A percentile compares a stretch with the other conserved stretches of the same genome.
These are phyloP conservation scores for Agriopis marginaria DNA, from an alignment of 2,888 invertebrate species.

Conservation along the genomic window DNA sequence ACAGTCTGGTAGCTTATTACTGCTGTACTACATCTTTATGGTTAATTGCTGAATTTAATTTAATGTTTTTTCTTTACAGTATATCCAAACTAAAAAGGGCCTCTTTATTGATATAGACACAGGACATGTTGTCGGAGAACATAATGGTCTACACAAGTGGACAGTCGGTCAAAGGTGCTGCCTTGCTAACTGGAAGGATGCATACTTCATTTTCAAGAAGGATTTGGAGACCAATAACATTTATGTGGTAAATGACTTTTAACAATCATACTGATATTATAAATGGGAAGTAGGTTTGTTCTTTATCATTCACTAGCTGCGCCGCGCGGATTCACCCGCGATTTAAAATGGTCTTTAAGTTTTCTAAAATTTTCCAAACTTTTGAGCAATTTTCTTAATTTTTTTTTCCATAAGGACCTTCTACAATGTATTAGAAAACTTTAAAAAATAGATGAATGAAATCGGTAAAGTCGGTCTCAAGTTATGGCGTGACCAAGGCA, in stretches of 20 bases:
- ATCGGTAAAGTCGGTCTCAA: no score
- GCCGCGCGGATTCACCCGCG: no score
- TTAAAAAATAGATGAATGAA: no score
- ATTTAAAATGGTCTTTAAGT: no score
- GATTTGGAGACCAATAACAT: conserved; percentile 90
- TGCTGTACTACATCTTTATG: not conserved
- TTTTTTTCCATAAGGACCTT: no score
- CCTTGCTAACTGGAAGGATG: conserved; percentile 86
- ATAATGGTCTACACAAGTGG: conserved; percentile 96
- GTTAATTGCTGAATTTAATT: not conserved
- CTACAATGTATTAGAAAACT: no score
- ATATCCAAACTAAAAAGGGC: conserved; percentile 92
- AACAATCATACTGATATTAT: no score
- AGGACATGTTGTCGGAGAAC: conserved; percentile 91
- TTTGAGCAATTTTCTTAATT: no score
- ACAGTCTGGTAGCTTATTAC: not conserved
- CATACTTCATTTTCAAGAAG: conserved; percentile 92
- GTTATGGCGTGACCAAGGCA: no score
- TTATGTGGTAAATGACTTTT: conserved; percentile 88
- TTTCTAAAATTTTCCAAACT: no score
- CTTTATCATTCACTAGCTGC: conserved; percentile 8
- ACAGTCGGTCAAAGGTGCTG: conserved; percentile 96
- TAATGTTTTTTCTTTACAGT: conserved; percentile 82
- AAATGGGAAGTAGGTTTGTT: not conserved
- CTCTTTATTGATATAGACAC: conserved; percentile 93